phyloP scores from a whole-genome alignment of 2,113 vertebrate species.

The Odontophorus gujanensis region DNA sequence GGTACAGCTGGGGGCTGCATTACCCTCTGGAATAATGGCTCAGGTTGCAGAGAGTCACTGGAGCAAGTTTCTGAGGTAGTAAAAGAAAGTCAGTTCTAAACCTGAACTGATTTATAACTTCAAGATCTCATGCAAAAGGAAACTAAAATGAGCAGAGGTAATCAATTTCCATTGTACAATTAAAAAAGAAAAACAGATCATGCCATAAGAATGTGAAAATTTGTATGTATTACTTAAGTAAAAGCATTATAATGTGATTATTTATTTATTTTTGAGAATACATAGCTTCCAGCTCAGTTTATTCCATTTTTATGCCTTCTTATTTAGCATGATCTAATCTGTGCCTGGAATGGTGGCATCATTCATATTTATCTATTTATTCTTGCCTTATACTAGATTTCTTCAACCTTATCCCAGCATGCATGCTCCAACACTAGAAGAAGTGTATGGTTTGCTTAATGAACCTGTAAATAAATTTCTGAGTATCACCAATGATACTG shows the following conservation, averaged over 20 bases:
- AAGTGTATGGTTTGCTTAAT: background rate
- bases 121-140: background rate
- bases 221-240: background rate
- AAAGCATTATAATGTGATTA: background rate
- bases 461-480: background rate
- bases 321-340: background rate
- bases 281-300: background rate
- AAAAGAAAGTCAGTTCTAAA: constrained; percentile 35
- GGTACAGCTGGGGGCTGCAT: constrained; percentile 77
- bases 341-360: background rate
- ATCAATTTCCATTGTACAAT: background rate
- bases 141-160: background rate
- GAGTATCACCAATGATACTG: background rate
- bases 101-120: background rate
- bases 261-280: background rate
- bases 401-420: background rate
- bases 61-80: constrained; percentile 30
- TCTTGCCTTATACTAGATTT: background rate
- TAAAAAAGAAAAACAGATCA: background rate
- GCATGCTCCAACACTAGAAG: rapidly evolving
- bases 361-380: background rate
- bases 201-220: background rate
- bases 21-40: constrained; percentile 87
- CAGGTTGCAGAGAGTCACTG: constrained; percentile 53
- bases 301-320: background rate